Evolutionary conservation across 1,140 invertebrate genomes (phyloP), one percentile per base, ranked within the genome.

Genomic region (Harpegnathos saltator): DNA sequence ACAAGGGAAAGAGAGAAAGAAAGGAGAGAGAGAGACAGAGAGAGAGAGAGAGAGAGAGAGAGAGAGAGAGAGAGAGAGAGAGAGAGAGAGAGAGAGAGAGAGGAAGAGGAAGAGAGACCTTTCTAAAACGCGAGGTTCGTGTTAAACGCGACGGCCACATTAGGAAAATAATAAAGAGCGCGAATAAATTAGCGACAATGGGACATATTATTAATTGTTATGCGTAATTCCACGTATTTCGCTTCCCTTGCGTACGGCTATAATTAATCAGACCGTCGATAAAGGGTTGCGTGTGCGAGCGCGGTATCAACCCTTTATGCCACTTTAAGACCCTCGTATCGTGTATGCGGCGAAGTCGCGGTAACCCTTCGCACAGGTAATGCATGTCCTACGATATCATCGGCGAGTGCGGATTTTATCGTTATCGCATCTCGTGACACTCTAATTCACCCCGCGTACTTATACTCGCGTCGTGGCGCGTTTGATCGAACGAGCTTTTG

Each of bases 211-310:
- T n/a, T 80, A 69, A 80, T 69, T 80, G 75, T 71, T 69, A 80
- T 80, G 75, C 65, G 65, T 78, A 78, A 78, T 58, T 71, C 17
- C 14, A 44, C 9, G 33, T 33, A 56, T 9, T 78, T 7, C 33
- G 3, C 44, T 68, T 29, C 38, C 3, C 38, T 12, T n/a, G 56
- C 4, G 22, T 33, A 14, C 19, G 22, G 63, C 22, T 44, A 78
- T 26, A 38, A 80, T 69, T 29, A 58, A 58, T 48, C 22, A 48
- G 65, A 29, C 22, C 52, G 33, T 48, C 65, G 33, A 71, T 80
- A 80, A 80, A 59, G 22, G 65, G 7, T 80, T 71, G 75, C 75
- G 75, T 80, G 75, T 69, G 56, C 7, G 38, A 17, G 15, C 7
- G 38, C 22, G 15, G 15, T 44, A 44, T 69, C 26, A 78, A 69